phyloP scores from a whole-genome alignment of 2,797 vertebrate genomes.

The Salarias fasciatus region DNA sequence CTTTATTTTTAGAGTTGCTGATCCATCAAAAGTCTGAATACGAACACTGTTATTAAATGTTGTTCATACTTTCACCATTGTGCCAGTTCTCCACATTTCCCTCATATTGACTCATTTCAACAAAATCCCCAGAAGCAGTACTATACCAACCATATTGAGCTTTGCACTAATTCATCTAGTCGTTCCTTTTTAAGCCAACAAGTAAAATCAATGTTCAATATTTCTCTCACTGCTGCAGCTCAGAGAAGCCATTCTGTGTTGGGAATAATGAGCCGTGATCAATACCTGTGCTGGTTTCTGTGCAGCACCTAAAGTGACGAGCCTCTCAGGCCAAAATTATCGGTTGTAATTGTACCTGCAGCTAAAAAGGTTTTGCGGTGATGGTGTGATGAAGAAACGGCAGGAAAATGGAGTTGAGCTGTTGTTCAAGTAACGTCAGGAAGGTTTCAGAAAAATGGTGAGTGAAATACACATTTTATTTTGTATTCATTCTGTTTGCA shows the following conservation, averaged over 20 bases:
- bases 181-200: not conserved
- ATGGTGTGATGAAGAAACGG: slow-evolving; percentile 41
- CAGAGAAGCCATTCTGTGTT: slow-evolving; percentile 17
- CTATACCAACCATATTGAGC: too few relatives aligned
- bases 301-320: slow-evolving; percentile 39
- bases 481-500: too few relatives aligned
- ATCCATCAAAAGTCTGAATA: too few relatives aligned
- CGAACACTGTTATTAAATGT: too few relatives aligned
- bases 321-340: slow-evolving; percentile 41
- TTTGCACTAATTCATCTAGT: not conserved
- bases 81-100: not conserved
- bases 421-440: not conserved
- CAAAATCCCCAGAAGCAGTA: too few relatives aligned
- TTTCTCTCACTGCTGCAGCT: not conserved
- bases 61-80: too few relatives aligned
- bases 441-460: too few relatives aligned
- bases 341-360: slow-evolving; percentile 35
- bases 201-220: not conserved
- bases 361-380: slow-evolving; percentile 35
- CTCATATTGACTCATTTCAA: too few relatives aligned
- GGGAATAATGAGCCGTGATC: slow-evolving; percentile 41
- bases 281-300: slow-evolving; percentile 38
- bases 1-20: too few relatives aligned
- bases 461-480: too few relatives aligned
- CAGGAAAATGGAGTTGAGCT: slow-evolving; percentile 40